phyloP scores from a whole-genome alignment of 2,113 vertebrate genomes.

The Condylura cristata region DNA sequence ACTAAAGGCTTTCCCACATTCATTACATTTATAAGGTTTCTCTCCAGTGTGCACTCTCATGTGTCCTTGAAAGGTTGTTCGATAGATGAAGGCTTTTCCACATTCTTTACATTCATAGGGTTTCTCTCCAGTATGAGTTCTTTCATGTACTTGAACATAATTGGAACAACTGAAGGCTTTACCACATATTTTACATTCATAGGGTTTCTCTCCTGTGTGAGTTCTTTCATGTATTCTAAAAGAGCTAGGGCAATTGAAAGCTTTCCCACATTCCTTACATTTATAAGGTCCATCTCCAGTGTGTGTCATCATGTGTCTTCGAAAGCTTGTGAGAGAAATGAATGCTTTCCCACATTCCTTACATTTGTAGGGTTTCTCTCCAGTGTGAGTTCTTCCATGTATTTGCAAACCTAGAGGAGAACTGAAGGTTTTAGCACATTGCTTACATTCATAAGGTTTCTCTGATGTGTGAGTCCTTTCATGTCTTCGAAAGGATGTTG shows the following conservation, averaged over 20 bases:
- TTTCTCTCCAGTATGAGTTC: constrained; percentile 90
- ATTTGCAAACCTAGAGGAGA: constrained; percentile 56
- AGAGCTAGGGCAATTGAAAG: constrained; percentile 68
- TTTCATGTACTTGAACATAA: constrained; percentile 55
- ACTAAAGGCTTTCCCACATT: constrained; percentile 75
- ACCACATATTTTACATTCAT: constrained; percentile 70
- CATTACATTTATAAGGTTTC: constrained; percentile 70
- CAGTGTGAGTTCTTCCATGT: constrained; percentile 72
- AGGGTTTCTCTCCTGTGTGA: constrained; percentile 73
- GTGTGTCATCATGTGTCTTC: constrained; percentile 36
- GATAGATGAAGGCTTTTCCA: constrained; percentile 79
- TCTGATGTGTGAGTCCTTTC: constrained; percentile 58
- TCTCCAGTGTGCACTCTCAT: constrained; percentile 71
- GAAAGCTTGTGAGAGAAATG: constrained; percentile 17
- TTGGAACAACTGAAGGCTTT: constrained; percentile 68
- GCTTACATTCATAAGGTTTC: constrained; percentile 63
- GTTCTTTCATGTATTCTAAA: constrained; percentile 67
- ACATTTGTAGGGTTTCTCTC: constrained; percentile 74
- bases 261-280: constrained; percentile 72
- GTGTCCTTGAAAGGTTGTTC: constrained; percentile 81
- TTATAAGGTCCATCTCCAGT: constrained; percentile 57
- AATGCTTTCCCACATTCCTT: constrained; percentile 69
- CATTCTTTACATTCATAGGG: constrained; percentile 84
- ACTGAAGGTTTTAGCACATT: constrained; percentile 49
- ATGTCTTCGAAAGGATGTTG: constrained; percentile 64